Percentiles rank a stretch among this genome's conserved stretches.
These are phyloP conservation scores for Melieria picta DNA, from an alignment of 2,888 invertebrate genomes.

Conservation along the genomic window DNA sequence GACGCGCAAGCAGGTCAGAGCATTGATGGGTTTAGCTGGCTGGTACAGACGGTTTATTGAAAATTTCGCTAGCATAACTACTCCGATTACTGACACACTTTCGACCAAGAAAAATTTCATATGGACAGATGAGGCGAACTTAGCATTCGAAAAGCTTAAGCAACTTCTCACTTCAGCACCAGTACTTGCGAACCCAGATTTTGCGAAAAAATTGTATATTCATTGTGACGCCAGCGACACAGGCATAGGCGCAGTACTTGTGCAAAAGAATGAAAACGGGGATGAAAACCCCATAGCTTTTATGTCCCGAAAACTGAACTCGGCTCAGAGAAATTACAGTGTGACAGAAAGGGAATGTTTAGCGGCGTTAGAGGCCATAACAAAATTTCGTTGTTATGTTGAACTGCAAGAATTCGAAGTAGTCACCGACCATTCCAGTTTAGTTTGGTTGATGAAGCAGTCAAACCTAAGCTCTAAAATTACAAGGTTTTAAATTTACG, in stretches of 20 bases:
- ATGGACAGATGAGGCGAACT: constrained; percentile 15
- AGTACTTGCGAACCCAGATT: constrained; percentile 34
- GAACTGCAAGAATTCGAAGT: constrained; percentile 37
- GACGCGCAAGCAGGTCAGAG: constrained; percentile 23
- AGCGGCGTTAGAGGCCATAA: constrained; percentile 34
- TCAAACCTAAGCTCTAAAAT: constrained; percentile 26
- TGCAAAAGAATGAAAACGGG: constrained; percentile 37
- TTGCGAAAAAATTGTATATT: constrained; percentile 28
- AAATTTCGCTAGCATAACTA: constrained; percentile 25
- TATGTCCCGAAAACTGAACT: constrained; percentile 34
- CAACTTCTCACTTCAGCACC: constrained; percentile 27
- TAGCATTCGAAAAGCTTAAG: constrained; percentile 32
- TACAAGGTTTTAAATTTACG: constrained; percentile 10
- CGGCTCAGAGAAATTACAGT: constrained; percentile 37
- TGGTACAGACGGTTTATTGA: constrained; percentile 29
- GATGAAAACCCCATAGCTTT: constrained; percentile 37
- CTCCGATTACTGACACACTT: constrained; percentile 2
- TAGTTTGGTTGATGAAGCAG: constrained; percentile 36
- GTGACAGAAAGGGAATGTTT: constrained; percentile 39
- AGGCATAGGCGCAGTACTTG: constrained; percentile 37
- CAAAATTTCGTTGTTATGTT: constrained; percentile 36
- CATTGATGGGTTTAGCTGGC: constrained; percentile 6
- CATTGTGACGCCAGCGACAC: constrained; percentile 40
- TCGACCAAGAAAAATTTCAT: background rate
- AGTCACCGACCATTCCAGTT: constrained; percentile 23